Percentiles rank a stretch among this genome's conserved stretches.
Evolutionary conservation across 2,113 vertebrate species (phyloP).

Genomic region (Labrus mixtus): DNA sequence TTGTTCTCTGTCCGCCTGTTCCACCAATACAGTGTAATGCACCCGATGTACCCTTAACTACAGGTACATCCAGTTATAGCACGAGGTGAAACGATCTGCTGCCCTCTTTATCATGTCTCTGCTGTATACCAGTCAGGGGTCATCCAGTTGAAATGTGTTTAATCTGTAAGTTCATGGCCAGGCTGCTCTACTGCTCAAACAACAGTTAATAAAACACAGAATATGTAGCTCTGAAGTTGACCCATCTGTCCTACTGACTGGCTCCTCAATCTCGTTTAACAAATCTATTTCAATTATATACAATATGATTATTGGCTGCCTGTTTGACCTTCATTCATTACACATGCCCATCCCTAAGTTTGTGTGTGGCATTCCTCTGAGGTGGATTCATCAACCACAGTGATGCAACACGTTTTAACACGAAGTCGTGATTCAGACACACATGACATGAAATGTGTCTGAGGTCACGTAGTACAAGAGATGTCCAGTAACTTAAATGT

Average conservation of each 20-base stretch:
- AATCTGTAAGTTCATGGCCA: slow-evolving; percentile 24
- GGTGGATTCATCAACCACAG: slow-evolving; percentile 28
- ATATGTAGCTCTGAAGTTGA: not conserved
- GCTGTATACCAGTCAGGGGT: slow-evolving; percentile 9
- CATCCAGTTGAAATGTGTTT: slow-evolving; percentile 33
- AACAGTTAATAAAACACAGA: slow-evolving; percentile 26
- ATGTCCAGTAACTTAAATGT: slow-evolving; percentile 1
- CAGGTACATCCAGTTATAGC: not conserved
- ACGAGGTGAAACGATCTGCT: slow-evolving; percentile 5
- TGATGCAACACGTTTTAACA: slow-evolving; percentile 66
- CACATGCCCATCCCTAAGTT: slow-evolving; percentile 18
- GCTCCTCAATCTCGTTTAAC: not conserved
- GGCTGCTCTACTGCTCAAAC: slow-evolving; percentile 27
- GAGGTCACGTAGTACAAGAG: slow-evolving; percentile 58
- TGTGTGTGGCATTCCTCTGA: slow-evolving; percentile 2
- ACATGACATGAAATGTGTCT: slow-evolving; percentile 53
- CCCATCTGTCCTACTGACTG: not conserved
- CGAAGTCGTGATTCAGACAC: slow-evolving; percentile 69
- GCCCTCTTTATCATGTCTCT: not conserved
- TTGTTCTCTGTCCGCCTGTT: not conserved
- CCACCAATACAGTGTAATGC: not conserved
- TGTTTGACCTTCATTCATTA: not conserved
- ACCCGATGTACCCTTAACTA: not conserved
- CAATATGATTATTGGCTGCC: not conserved
- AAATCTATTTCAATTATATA: slow-evolving; percentile 1